phyloP scores from a whole-genome alignment of 2,113 vertebrate genomes.

The Entomyzon cyanotis region DNA sequence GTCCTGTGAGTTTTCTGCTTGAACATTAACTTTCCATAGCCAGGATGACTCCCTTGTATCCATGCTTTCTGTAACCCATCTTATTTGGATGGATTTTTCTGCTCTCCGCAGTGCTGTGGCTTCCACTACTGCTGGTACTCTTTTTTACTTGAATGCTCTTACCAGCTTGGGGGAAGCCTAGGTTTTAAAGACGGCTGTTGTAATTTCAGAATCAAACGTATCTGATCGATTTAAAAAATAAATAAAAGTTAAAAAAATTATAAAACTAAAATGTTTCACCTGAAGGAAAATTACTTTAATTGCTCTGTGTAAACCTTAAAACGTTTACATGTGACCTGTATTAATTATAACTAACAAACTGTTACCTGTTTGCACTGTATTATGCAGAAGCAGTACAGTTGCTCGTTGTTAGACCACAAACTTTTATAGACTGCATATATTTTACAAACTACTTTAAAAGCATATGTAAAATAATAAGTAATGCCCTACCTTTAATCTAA shows the following conservation, averaged over 20 bases:
- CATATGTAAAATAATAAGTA: conserved; percentile 1
- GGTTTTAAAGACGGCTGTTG: background rate
- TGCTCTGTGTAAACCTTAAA: background rate
- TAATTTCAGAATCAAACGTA: background rate
- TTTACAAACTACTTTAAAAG: conserved; percentile 51
- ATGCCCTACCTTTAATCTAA: conserved; percentile 1
- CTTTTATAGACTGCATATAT: conserved; percentile 21
- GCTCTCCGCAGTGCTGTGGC: background rate
- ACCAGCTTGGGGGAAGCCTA: background rate
- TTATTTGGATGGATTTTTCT: background rate
- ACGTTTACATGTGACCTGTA: background rate
- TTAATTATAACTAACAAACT: conserved; percentile 9
- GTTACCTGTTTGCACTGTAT: background rate
- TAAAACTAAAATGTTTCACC: background rate
- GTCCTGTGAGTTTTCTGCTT: background rate
- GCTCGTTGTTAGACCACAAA: conserved; percentile 7
- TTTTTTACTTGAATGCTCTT: background rate
- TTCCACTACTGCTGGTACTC: background rate
- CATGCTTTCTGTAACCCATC: background rate
- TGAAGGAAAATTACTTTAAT: conserved; percentile 1
- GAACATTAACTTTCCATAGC: background rate
- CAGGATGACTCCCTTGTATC: background rate
- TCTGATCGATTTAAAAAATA: background rate
- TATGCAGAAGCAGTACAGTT: background rate
- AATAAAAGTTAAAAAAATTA: background rate